Base-by-base conservation (phyloP, 2,113 vertebrate species). In the Muntiacus reevesi region DNA sequence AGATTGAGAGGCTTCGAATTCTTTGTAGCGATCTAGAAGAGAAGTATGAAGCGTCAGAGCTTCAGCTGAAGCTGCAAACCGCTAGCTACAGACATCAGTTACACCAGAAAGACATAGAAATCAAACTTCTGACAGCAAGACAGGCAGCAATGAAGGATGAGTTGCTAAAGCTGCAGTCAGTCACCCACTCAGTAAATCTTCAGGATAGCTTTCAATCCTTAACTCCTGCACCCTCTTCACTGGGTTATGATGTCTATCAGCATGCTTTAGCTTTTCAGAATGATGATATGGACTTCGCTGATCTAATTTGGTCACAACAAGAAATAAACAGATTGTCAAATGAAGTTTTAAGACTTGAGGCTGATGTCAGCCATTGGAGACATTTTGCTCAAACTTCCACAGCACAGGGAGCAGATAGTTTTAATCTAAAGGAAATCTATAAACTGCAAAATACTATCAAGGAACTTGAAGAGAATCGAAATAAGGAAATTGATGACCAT, bases 71-170 rank as follows among this genome's bases (percentile, higher is more conserved):
- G 92, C 99, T 98, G 50, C 99, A 99, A 87, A 99, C 99, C 28
- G 0, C 98, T 15, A 99, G 99, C 91, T 99, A 99, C 97, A 98
- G 99, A 95, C 99, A 86, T 74, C 98, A 99, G 1, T 98, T 99
- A 94, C 99, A 99, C 30, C 99, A 99, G 97, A 99, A 99, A 98
- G 99, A 99, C 97, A 99, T 99, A 98, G 99, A 99, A 98, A 99
- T 99, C 98, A 99, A 98, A 95, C 99, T 99, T 98, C 98, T 99
- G 14, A 99, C 99, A 98, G 99, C 99, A 67, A 99, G 99, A n/a
- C 99, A 99, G 96, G 99, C 98, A 90, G 98, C 98, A 1, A 98
- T 99, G 6, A 99, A 99, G 84, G 99, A 99, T 3, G 99, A 99
- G 85, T 90, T 99, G 87, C 99, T 99, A 97, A 99, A 99, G 83